These are phyloP conservation scores for Melitaea athalia DNA, from an alignment of 2,888 invertebrate genomes.

Conservation along the genomic window DNA sequence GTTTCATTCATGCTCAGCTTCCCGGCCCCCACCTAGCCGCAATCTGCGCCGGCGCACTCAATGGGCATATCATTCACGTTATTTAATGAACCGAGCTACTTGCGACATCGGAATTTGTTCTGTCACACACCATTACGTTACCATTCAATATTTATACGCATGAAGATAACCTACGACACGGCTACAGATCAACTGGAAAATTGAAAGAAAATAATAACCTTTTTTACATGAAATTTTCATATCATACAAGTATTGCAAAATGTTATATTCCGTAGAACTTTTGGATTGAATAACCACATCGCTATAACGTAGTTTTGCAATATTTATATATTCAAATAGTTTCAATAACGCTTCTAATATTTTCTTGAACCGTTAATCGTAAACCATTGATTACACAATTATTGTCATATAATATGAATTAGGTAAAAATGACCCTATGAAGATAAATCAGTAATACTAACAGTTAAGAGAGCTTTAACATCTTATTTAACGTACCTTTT, in stretches of 20 bases:
- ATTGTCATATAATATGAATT: too few relatives aligned
- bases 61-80: conserved; percentile 50
- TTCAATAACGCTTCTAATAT: too few relatives aligned
- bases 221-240: neutral
- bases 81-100: conserved; percentile 49
- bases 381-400: too few relatives aligned
- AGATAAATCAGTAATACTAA: neutral
- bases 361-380: too few relatives aligned
- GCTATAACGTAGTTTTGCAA: neutral
- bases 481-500: conserved; percentile 47
- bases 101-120: conserved; percentile 42
- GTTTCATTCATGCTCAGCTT: conserved; percentile 48
- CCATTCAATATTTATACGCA: conserved; percentile 22
- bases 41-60: conserved; percentile 42
- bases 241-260: neutral
- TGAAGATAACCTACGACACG: conserved; percentile 7
- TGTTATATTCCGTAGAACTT: neutral
- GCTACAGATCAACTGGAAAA: neutral
- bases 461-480: conserved; percentile 8
- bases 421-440: neutral
- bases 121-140: conserved; percentile 40
- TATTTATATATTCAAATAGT: too few relatives aligned
- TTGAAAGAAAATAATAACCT: neutral
- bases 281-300: neutral
- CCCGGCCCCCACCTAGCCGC: conserved; percentile 40